Evolutionary conservation across 2,797 vertebrate species (phyloP).

Genomic region (Cryptoprocta ferox): DNA sequence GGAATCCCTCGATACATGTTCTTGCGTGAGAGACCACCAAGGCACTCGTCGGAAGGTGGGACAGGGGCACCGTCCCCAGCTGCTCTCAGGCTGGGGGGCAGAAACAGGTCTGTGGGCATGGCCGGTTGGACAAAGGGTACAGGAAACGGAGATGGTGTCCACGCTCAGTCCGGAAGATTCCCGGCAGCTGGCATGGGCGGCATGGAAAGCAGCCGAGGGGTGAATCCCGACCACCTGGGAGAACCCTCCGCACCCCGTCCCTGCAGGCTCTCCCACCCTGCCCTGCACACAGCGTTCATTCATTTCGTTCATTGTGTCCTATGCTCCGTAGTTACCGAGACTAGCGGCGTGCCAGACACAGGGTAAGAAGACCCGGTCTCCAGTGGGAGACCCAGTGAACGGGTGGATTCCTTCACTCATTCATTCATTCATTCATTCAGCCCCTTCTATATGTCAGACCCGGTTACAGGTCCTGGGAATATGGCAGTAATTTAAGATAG

Average conservation of each 20-base stretch:
- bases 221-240: background rate
- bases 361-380: background rate
- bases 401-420: background rate
- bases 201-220: rapidly evolving
- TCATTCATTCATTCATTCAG: background rate
- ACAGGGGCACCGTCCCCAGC: background rate
- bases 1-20: background rate
- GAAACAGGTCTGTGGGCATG: background rate
- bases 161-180: background rate
- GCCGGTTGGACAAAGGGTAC: background rate
- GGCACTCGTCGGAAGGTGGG: background rate
- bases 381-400: background rate
- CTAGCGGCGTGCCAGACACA: background rate
- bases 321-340: background rate
- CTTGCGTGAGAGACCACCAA: background rate
- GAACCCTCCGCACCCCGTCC: background rate
- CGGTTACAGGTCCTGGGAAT: background rate
- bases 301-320: background rate
- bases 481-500: background rate
- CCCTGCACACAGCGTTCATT: rapidly evolving
- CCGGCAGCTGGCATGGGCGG: background rate
- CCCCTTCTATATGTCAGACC: background rate
- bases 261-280: background rate
- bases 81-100: background rate
- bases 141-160: background rate